phyloP scores from a whole-genome alignment of 2,797 vertebrate species.

The Strix occidentalis region DNA sequence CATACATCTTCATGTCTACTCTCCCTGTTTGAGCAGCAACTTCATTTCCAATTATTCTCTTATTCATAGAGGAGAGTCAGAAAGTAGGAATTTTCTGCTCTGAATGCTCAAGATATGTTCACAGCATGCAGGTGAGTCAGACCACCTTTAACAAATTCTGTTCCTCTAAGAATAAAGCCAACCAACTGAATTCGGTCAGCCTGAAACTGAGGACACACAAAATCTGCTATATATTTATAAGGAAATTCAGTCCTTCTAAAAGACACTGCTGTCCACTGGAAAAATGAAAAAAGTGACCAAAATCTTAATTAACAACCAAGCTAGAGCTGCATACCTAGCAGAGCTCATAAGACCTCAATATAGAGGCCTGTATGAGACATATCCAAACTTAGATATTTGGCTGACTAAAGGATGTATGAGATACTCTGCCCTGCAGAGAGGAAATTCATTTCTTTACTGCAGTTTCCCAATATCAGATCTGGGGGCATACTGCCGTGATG shows the following conservation, averaged over 20 bases:
- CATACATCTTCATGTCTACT: background rate
- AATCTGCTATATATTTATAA: background rate
- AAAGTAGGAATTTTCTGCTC: constrained; percentile 11
- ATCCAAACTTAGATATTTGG: background rate
- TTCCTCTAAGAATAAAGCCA: background rate
- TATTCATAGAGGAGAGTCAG: background rate
- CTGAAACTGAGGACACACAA: background rate
- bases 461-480: background rate
- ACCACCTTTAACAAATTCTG: background rate
- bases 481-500: accelerated
- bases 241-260: background rate
- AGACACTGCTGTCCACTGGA: background rate
- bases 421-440: background rate
- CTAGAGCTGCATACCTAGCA: background rate
- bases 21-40: background rate
- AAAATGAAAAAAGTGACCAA: background rate
- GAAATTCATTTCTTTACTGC: background rate
- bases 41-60: constrained; percentile 26
- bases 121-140: background rate
- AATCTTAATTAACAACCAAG: background rate
- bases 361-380: background rate
- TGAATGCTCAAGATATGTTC: background rate
- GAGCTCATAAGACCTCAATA: background rate
- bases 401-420: background rate
- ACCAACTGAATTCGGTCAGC: background rate